These are phyloP conservation scores for Poecilia gillii DNA, from an alignment of 2,797 vertebrate species.

Conservation along the genomic window DNA sequence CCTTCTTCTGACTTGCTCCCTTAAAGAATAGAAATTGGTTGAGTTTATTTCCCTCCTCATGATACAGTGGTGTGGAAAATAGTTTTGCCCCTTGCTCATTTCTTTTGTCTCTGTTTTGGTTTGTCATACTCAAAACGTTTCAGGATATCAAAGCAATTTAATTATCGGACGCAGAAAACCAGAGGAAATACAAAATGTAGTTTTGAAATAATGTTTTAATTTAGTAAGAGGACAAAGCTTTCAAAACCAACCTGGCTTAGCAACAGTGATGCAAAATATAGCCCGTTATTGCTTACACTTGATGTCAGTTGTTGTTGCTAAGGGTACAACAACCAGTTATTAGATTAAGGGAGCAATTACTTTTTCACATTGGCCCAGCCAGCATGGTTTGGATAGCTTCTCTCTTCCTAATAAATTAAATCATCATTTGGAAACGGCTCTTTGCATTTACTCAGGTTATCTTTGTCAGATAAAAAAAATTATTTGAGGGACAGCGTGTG, in stretches of 20 bases:
- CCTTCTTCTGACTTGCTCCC: neutral
- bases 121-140: neutral
- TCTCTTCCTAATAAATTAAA: neutral
- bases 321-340: neutral
- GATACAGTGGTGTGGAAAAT: neutral
- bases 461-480: neutral
- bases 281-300: neutral
- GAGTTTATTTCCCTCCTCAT: neutral
- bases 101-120: neutral
- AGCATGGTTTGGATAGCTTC: neutral
- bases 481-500: neutral
- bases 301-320: neutral
- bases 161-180: neutral
- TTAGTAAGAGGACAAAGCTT: neutral
- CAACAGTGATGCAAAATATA: neutral
- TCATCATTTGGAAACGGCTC: neutral
- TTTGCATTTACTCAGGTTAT: neutral
- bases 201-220: neutral
- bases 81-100: neutral
- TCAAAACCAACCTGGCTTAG: neutral
- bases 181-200: neutral
- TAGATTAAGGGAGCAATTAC: neutral
- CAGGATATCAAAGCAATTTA: neutral
- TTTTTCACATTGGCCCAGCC: neutral
- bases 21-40: neutral